Percentiles rank a stretch among this genome's conserved stretches.
Evolutionary conservation across 1,140 invertebrate genomes (phyloP).

Genomic region (Cydia pomonella): DNA sequence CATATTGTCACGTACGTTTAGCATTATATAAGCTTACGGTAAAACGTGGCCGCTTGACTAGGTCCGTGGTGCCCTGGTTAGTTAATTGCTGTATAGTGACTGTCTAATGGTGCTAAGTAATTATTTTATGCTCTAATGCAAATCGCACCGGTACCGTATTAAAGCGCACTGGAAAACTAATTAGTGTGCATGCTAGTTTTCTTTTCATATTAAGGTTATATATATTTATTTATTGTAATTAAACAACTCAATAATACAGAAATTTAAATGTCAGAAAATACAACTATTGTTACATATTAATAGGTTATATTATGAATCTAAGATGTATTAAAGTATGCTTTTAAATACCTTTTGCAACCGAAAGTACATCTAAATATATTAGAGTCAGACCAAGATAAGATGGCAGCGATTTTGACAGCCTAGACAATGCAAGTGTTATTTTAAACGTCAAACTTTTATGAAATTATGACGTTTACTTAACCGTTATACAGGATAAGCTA

Average conservation of each 20-base stretch:
- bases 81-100: neutral
- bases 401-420: too few species aligned
- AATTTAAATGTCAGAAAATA: too few species aligned
- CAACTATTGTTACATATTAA: too few species aligned
- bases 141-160: neutral
- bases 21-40: neutral
- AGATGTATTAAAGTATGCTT: neutral
- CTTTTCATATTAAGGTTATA: neutral
- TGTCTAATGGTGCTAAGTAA: conserved; percentile 3
- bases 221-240: too few species aligned
- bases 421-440: too few species aligned
- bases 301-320: neutral
- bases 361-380: neutral
- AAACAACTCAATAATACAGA: too few species aligned
- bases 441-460: too few species aligned
- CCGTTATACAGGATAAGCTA: too few species aligned
- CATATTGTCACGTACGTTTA: neutral
- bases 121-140: conserved; percentile 5
- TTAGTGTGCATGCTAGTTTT: neutral
- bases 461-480: too few species aligned
- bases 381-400: too few species aligned
- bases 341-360: neutral
- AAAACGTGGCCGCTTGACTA: neutral
- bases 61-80: neutral
- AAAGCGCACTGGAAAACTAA: neutral